Conservation (phyloP, 2,888 invertebrate species). For the Podabrus alpinus region DNA sequence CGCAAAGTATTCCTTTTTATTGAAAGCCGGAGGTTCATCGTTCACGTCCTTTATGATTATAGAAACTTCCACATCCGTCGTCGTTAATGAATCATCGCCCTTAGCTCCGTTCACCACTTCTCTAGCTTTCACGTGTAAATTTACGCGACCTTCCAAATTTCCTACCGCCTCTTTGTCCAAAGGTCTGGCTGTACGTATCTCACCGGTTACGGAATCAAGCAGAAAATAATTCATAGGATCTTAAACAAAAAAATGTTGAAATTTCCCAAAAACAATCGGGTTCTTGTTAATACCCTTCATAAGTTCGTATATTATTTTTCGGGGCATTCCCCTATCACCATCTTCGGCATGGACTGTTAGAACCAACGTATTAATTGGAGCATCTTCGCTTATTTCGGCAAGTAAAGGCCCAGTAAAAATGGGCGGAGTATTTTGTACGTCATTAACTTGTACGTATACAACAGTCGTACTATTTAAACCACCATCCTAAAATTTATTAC, state of each 20-base stretch:
- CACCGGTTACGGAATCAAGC: constrained; percentile 77
- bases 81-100: constrained; percentile 69
- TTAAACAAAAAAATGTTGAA: constrained; percentile 49
- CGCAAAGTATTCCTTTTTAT: constrained; percentile 78
- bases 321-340: constrained; percentile 81
- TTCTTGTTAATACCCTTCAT: constrained; percentile 67
- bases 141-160: constrained; percentile 78
- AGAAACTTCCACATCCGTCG: constrained; percentile 73
- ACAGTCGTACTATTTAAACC: constrained; percentile 71
- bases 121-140: constrained; percentile 76
- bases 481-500: constrained; percentile 68
- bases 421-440: constrained; percentile 87
- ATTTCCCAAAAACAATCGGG: not conserved
- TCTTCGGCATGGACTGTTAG: constrained; percentile 81
- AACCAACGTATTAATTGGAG: constrained; percentile 79
- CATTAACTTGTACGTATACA: constrained; percentile 78
- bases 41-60: constrained; percentile 88
- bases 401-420: constrained; percentile 80
- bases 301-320: constrained; percentile 77
- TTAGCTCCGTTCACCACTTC: constrained; percentile 77
- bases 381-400: constrained; percentile 80
- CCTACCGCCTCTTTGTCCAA: constrained; percentile 83
- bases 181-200: constrained; percentile 80
- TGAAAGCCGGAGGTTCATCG: constrained; percentile 85
- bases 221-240: constrained; percentile 89